Percentiles rank a stretch among this genome's conserved stretches.
Evolutionary conservation across 2,797 vertebrate species (phyloP).

Genomic region (Sandelia bainsii): DNA sequence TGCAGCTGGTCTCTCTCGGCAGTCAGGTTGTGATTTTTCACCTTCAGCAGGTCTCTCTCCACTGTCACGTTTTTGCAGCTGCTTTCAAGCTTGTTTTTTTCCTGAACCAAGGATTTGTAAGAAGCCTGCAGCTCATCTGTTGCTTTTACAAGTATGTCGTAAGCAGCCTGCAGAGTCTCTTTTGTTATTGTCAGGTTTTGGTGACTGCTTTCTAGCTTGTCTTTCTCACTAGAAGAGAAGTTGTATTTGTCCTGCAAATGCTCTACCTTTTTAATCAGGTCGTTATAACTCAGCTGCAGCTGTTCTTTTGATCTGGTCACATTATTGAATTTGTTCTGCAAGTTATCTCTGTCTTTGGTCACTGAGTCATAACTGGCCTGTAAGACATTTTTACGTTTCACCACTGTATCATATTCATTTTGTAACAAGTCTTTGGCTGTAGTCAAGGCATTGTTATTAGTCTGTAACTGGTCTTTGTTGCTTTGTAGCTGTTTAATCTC

Average conservation of each 20-base stretch:
- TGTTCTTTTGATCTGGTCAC: slow-evolving; percentile 50
- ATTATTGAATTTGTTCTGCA: slow-evolving; percentile 70
- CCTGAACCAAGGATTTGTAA: not conserved
- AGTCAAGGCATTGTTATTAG: not conserved
- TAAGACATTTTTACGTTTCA: slow-evolving; percentile 31
- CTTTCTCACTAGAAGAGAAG: slow-evolving; percentile 50
- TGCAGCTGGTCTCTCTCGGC: slow-evolving; percentile 46
- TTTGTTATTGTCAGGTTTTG: slow-evolving; percentile 45
- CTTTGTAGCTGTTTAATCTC: slow-evolving; percentile 32
- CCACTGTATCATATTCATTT: not conserved
- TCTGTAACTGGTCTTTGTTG: slow-evolving; percentile 25
- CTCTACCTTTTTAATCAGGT: slow-evolving; percentile 46
- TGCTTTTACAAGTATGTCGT: slow-evolving; percentile 2
- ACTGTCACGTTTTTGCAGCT: not conserved
- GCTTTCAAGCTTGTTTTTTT: slow-evolving; percentile 44
- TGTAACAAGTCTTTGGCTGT: slow-evolving; percentile 21
- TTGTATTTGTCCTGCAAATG: slow-evolving; percentile 58
- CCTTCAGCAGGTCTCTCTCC: slow-evolving; percentile 45
- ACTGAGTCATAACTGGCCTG: slow-evolving; percentile 16
- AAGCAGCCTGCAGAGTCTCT: slow-evolving; percentile 31
- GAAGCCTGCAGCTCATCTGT: slow-evolving; percentile 22
- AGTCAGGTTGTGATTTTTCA: slow-evolving; percentile 51
- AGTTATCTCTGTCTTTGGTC: slow-evolving; percentile 57
- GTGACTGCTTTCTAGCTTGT: slow-evolving; percentile 46
- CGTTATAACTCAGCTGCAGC: slow-evolving; percentile 56